Conservation (phyloP, 2,113 vertebrate genomes). For the Trinectes maculatus region DNA sequence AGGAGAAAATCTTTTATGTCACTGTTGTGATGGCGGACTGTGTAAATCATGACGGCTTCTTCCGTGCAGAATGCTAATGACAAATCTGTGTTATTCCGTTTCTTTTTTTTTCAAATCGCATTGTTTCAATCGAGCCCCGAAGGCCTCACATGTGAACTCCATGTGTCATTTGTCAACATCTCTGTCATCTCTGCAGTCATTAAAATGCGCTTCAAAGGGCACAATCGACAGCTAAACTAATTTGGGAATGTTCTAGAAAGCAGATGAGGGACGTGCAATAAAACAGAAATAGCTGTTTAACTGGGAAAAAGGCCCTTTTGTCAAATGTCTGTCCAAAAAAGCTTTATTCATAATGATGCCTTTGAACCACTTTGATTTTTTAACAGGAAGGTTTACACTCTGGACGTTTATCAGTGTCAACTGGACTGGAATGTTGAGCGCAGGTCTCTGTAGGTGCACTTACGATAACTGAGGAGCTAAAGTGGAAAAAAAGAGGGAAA, state of each 20-base stretch:
- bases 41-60: slow-evolving; percentile 9
- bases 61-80: slow-evolving; percentile 5
- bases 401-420: slow-evolving; percentile 49
- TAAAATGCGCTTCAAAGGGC: slow-evolving; percentile 49
- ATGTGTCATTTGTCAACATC: slow-evolving; percentile 21
- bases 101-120: slow-evolving; percentile 16
- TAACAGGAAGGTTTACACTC: slow-evolving; percentile 11
- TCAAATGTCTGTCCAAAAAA: neutral
- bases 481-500: slow-evolving; percentile 91
- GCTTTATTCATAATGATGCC: neutral
- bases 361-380: slow-evolving; percentile 26
- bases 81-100: slow-evolving; percentile 26
- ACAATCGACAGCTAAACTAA: slow-evolving; percentile 21
- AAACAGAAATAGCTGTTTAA: neutral
- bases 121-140: slow-evolving; percentile 15
- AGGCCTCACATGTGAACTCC: slow-evolving; percentile 33
- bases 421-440: slow-evolving; percentile 58
- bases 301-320: neutral
- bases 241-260: slow-evolving; percentile 5
- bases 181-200: slow-evolving; percentile 33
- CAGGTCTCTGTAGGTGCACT: slow-evolving; percentile 84
- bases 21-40: neutral
- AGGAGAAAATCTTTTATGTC: neutral
- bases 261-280: neutral
- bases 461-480: slow-evolving; percentile 87